Conservation (phyloP, 2,113 vertebrate genomes). For the Scytalopus superciliaris region DNA sequence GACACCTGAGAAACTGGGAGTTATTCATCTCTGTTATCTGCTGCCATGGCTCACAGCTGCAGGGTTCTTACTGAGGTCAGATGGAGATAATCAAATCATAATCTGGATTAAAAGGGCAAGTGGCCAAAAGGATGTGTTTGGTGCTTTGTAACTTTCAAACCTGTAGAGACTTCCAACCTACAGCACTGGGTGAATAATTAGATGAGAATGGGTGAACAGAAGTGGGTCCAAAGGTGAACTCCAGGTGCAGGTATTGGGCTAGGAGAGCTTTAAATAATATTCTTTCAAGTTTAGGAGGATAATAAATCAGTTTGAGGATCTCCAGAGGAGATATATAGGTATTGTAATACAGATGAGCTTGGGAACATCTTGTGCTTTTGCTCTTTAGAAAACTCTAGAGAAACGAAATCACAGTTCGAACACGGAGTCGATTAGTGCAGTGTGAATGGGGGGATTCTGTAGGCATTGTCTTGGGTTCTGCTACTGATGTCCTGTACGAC, state of each 20-base stretch:
- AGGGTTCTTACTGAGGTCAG: not conserved
- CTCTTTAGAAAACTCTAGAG: not conserved
- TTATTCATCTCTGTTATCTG: not conserved
- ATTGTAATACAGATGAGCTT: not conserved
- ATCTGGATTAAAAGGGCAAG: not conserved
- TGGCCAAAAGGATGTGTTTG: not conserved
- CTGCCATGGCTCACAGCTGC: not conserved
- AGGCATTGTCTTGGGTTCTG: not conserved
- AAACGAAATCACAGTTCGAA: not conserved
- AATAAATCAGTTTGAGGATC: not conserved
- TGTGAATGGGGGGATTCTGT: fast-evolving
- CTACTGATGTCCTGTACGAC: not conserved
- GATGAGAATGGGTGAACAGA: not conserved
- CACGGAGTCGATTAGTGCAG: fast-evolving
- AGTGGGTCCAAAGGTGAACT: not conserved
- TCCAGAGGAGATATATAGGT: not conserved
- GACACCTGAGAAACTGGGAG: not conserved
- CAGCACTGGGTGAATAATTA: not conserved
- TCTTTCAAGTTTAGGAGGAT: not conserved
- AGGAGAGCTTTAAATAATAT: not conserved
- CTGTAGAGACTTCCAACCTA: not conserved
- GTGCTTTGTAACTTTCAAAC: not conserved
- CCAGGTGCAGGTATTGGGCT: not conserved
- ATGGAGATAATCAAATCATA: not conserved
- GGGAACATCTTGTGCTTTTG: not conserved